phyloP scores from a whole-genome alignment of 2,113 vertebrate genomes.

The Brachionichthys hirsutus region DNA sequence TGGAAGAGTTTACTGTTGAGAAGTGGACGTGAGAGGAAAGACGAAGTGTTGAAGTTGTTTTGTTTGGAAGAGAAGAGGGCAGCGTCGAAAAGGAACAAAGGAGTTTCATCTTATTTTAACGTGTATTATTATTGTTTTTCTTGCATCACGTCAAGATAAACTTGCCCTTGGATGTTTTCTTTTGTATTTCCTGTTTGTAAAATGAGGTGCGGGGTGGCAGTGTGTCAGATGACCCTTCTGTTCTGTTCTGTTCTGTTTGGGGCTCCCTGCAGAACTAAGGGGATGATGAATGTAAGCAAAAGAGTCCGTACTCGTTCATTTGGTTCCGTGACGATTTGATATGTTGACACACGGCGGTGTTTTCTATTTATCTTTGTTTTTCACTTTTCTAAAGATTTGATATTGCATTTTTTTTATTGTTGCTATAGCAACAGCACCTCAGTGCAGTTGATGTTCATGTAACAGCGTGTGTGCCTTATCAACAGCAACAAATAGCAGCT shows the following conservation, averaged over 20 bases:
- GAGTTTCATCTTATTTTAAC: constrained; percentile 34
- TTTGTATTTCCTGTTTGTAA: neutral
- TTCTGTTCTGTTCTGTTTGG: constrained; percentile 14
- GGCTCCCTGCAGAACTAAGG: constrained; percentile 16
- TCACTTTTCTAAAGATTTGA: constrained; percentile 78
- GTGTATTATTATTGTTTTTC: neutral
- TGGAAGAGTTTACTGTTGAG: constrained; percentile 25
- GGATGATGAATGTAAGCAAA: constrained; percentile 24
- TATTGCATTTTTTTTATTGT: constrained; percentile 42
- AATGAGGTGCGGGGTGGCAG: neutral
- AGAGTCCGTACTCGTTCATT: constrained; percentile 23
- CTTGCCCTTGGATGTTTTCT: neutral
- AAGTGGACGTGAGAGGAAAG: constrained; percentile 47
- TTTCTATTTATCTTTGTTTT: constrained; percentile 64
- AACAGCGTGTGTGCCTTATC: constrained; percentile 33
- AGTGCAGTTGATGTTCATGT: constrained; percentile 43
- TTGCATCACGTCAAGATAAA: constrained; percentile 3
- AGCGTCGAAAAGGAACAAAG: constrained; percentile 11
- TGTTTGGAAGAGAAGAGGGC: constrained; percentile 1
- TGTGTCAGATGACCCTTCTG: constrained; percentile 9
- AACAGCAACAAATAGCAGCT: constrained; percentile 47
- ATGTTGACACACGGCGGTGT: constrained; percentile 46
- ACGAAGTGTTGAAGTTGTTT: neutral
- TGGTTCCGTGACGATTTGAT: constrained; percentile 17
- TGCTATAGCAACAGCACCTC: constrained; percentile 30